phyloP scores from a whole-genome alignment of 2,888 invertebrate species.

The Pheosia tremula region DNA sequence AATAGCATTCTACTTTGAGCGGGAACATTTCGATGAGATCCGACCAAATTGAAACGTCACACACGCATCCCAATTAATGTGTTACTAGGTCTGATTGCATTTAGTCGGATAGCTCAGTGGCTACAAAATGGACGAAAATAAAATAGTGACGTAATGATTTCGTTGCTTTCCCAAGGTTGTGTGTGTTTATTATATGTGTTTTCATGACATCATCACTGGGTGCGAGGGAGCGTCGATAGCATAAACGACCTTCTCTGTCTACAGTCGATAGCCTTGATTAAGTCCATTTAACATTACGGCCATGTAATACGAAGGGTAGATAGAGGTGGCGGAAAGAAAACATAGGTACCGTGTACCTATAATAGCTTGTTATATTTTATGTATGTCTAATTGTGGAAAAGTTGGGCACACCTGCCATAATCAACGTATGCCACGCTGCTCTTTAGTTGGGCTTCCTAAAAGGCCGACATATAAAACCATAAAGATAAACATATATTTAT shows the following conservation, averaged over 20 bases:
- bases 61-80: too few relatives aligned
- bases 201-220: constrained; percentile 31
- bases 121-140: constrained; percentile 69
- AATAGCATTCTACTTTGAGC: constrained; percentile 43
- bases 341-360: too few relatives aligned
- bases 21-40: constrained; percentile 45
- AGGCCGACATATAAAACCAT: too few relatives aligned
- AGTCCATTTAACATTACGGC: neutral
- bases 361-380: too few relatives aligned
- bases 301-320: too few relatives aligned
- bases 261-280: neutral
- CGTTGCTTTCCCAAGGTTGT: constrained; percentile 57
- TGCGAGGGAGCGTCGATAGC: neutral
- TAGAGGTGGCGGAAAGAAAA: too few relatives aligned
- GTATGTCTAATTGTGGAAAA: too few relatives aligned
- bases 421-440: too few relatives aligned
- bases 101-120: constrained; percentile 20
- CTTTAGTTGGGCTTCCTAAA: too few relatives aligned
- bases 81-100: constrained; percentile 23
- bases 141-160: constrained; percentile 58
- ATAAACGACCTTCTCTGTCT: too few relatives aligned
- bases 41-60: constrained; percentile 19
- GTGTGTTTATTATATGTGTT: constrained; percentile 25
- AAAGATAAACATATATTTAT: too few relatives aligned
- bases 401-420: too few relatives aligned